phyloP scores from a whole-genome alignment of 2,797 vertebrate genomes.

The Anguilla anguilla region DNA sequence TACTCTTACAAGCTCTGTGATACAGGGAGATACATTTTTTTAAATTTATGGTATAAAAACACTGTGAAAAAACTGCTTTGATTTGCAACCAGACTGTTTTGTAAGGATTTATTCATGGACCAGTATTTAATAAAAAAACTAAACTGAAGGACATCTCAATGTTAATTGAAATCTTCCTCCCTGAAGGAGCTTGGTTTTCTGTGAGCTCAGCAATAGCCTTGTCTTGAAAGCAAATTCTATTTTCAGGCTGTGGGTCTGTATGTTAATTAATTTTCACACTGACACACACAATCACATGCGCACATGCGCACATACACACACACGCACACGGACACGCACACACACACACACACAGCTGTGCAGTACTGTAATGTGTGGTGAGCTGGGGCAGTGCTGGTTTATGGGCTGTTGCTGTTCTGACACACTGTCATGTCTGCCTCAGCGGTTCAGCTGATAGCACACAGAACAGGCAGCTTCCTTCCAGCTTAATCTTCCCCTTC shows the following conservation, averaged over 20 bases:
- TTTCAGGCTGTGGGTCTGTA: conserved; percentile 7
- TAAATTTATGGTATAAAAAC: neutral
- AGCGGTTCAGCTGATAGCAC: neutral
- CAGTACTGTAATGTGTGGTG: neutral
- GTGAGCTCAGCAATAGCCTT: conserved; percentile 50
- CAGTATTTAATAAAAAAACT: conserved; percentile 17
- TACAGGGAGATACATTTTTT: neutral
- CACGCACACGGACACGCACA: conserved; percentile 13
- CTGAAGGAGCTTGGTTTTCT: conserved; percentile 44
- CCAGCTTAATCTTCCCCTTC: conserved; percentile 26
- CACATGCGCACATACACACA: conserved; percentile 14
- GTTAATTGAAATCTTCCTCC: conserved; percentile 42
- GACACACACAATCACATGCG: neutral
- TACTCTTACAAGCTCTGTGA: neutral
- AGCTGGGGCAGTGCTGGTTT: neutral
- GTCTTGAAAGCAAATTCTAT: conserved; percentile 35
- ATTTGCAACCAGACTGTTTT: conserved; percentile 8
- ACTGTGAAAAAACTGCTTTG: neutral
- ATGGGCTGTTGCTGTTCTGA: neutral
- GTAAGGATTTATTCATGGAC: neutral
- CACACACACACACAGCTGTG: conserved; percentile 6
- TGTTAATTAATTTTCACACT: neutral
- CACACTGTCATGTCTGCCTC: neutral
- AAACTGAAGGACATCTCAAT: conserved; percentile 45
- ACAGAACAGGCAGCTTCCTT: neutral